These are phyloP conservation scores for Opisthograptis luteolata DNA, from an alignment of 2,888 invertebrate genomes.

Conservation along the genomic window DNA sequence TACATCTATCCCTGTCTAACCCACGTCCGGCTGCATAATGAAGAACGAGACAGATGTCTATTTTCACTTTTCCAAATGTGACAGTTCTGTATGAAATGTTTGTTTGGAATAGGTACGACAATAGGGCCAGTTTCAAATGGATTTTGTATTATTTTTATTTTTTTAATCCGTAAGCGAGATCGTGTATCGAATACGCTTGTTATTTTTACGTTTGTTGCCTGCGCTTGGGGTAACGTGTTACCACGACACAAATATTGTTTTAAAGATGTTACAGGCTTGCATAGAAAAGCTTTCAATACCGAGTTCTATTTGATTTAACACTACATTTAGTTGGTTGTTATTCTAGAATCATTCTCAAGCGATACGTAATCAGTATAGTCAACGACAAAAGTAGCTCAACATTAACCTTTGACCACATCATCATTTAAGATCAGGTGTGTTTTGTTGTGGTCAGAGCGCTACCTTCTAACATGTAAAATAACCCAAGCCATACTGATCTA, in stretches of 20 bases:
- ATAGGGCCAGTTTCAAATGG: constrained; percentile 63
- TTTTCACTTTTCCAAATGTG: constrained; percentile 81
- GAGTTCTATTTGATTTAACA: too few relatives aligned
- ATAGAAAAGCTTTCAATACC: too few relatives aligned
- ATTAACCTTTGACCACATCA: too few relatives aligned
- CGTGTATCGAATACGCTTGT: constrained; percentile 27
- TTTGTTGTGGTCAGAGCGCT: too few relatives aligned
- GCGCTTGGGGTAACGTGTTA: constrained; percentile 8
- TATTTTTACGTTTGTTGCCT: constrained; percentile 23
- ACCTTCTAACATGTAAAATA: too few relatives aligned
- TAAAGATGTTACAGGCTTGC: too few relatives aligned
- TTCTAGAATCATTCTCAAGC: too few relatives aligned
- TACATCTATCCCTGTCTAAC: constrained; percentile 68
- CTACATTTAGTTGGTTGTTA: too few relatives aligned
- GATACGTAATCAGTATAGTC: too few relatives aligned
- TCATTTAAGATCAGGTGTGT: too few relatives aligned
- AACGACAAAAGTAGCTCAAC: too few relatives aligned
- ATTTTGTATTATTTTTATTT: constrained; percentile 72
- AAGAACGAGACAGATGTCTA: constrained; percentile 64
- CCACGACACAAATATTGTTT: constrained; percentile 2
- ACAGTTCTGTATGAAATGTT: constrained; percentile 80
- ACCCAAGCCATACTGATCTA: too few relatives aligned
- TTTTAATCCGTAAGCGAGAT: constrained; percentile 71
- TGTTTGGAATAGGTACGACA: constrained; percentile 76
- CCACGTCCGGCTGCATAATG: constrained; percentile 29